These are phyloP conservation scores for Coregonus suidteri DNA, from an alignment of 2,797 vertebrate genomes.

Conservation along the genomic window DNA sequence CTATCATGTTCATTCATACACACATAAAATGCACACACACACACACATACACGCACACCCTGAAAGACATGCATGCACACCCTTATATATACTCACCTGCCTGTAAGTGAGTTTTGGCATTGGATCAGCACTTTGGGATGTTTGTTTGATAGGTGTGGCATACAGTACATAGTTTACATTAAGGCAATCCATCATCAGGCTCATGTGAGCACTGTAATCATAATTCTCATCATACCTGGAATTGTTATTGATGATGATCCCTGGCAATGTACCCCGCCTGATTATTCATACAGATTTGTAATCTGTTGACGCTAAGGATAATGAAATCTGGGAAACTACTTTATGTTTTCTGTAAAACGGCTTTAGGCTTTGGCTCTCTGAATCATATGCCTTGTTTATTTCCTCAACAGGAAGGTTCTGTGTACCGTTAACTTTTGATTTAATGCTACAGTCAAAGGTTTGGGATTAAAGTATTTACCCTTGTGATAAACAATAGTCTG, in stretches of 20 bases:
- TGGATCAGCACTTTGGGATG: not conserved
- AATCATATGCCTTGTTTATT: not conserved
- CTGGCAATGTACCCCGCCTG: no score
- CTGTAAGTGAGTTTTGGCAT: no score
- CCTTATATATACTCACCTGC: not conserved
- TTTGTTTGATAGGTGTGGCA: not conserved
- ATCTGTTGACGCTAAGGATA: no score
- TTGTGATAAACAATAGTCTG: not conserved
- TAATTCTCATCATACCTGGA: not conserved
- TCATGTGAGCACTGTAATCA: not conserved
- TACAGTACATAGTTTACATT: not conserved
- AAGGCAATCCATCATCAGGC: not conserved
- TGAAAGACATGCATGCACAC: not conserved
- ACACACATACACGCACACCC: not conserved
- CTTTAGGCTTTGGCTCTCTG: not conserved
- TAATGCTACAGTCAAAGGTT: conserved; percentile 7
- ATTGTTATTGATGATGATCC: not conserved
- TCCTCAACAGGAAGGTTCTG: not conserved
- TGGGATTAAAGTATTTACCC: conserved; percentile 27
- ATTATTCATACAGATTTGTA: no score
- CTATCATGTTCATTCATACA: not conserved
- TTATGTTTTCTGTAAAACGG: conserved; percentile 9
- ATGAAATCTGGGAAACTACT: conserved; percentile 4
- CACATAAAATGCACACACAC: not conserved
- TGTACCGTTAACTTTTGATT: conserved; percentile 32